These are phyloP conservation scores for Drosophila ambigua DNA, from an alignment of 1,140 invertebrate species.

Conservation along the genomic window DNA sequence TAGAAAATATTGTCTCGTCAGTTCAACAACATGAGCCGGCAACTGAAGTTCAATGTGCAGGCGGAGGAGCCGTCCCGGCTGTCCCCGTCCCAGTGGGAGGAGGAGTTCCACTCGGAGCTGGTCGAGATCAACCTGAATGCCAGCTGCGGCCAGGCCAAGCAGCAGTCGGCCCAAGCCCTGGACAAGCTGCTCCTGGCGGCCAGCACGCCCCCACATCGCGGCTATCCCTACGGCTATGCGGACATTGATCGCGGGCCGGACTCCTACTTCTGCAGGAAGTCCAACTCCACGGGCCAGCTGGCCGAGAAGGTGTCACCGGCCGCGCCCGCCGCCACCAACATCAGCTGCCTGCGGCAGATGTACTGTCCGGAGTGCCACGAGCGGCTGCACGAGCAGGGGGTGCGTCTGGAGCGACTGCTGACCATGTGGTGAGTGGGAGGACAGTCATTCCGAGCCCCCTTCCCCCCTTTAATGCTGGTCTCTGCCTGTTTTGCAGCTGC, in stretches of 20 bases:
- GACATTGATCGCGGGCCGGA: conserved; percentile 56
- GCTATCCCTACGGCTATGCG: conserved; percentile 71
- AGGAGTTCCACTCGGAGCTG: conserved; percentile 46
- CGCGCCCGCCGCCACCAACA: conserved; percentile 62
- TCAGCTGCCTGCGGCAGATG: conserved; percentile 76
- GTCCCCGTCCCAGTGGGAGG: conserved; percentile 4
- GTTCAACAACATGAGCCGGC: conserved; percentile 62
- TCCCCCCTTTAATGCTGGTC: too few relatives aligned
- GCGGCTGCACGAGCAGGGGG: conserved; percentile 69
- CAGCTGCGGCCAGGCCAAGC: conserved; percentile 43
- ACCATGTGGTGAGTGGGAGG: conserved; percentile 60
- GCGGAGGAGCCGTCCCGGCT: not conserved
- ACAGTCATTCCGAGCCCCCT: not conserved
- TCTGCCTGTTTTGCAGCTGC: conserved; percentile 46
- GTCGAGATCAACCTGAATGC: conserved; percentile 69
- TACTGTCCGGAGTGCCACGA: conserved; percentile 77
- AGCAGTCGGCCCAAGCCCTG: conserved; percentile 57
- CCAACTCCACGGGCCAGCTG: conserved; percentile 65
- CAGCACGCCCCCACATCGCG: conserved; percentile 50
- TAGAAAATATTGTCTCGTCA: conserved; percentile 50
- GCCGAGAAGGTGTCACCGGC: conserved; percentile 66
- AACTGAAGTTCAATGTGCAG: conserved; percentile 64
- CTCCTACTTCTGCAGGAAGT: conserved; percentile 67
- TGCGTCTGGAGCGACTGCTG: conserved; percentile 69
- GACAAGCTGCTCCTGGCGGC: conserved; percentile 47